phyloP scores from a whole-genome alignment of 2,113 vertebrate genomes.

The Crypturellus undulatus region DNA sequence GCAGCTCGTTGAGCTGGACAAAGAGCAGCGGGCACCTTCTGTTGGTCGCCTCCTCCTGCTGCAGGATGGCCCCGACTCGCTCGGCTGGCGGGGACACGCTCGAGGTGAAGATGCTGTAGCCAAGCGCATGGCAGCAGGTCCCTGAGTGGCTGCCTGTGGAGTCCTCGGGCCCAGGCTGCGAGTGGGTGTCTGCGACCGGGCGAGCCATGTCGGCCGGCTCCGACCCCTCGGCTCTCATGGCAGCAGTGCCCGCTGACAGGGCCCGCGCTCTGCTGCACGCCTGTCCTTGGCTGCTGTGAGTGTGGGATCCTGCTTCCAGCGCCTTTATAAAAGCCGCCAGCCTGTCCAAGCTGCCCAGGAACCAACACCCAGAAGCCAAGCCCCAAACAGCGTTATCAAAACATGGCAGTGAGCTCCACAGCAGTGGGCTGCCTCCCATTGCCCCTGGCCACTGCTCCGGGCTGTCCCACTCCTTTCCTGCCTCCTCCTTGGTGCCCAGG shows the following conservation, averaged over 20 bases:
- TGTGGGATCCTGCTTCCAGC: neutral
- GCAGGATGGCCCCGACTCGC: neutral
- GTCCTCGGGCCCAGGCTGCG: neutral
- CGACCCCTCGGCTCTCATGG: neutral
- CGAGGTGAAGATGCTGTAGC: constrained; percentile 51
- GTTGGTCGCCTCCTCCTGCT: neutral
- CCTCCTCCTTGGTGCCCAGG: accelerated
- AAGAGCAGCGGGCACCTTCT: constrained; percentile 65
- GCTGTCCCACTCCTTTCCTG: neutral
- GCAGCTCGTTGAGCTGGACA: constrained; percentile 82
- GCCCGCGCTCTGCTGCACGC: neutral
- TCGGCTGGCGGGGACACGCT: neutral
- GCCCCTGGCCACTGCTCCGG: neutral
- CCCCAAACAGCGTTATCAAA: constrained; percentile 54
- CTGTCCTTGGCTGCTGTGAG: neutral
- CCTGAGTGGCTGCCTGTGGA: neutral
- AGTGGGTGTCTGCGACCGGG: accelerated
- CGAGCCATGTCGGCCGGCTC: accelerated
- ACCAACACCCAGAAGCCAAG: neutral
- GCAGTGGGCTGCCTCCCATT: neutral
- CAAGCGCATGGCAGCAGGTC: neutral
- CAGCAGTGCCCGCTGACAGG: neutral
- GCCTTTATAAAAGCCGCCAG: constrained; percentile 32
- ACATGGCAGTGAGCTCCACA: neutral
- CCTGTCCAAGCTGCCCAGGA: constrained; percentile 40